A percentile compares a stretch with the other conserved stretches of the same genome.
Conservation (phyloP, 1,140 invertebrate genomes). For the Bombus cullumanus region DNA sequence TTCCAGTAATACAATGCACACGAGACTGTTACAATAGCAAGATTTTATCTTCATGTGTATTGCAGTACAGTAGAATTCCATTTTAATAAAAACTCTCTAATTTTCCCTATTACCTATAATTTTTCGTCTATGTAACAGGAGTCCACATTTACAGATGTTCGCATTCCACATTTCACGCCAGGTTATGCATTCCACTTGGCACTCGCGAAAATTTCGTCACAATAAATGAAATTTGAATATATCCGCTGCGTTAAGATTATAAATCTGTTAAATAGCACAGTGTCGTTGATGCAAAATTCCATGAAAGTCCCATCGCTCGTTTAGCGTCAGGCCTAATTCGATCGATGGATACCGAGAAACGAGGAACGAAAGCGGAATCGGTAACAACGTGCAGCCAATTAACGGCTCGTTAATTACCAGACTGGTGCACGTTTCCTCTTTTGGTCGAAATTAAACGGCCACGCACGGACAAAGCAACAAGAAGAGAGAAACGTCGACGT, state of each 20-base stretch:
- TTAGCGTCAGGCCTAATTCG: slow-evolving; percentile 36
- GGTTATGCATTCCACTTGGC: no score
- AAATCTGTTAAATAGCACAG: neutral
- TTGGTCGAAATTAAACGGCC: neutral
- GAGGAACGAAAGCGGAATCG: slow-evolving; percentile 6
- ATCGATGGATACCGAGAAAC: slow-evolving; percentile 51
- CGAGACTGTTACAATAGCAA: neutral
- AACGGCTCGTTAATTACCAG: slow-evolving; percentile 47
- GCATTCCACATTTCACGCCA: no score
- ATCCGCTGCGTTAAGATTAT: neutral
- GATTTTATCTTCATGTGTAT: neutral
- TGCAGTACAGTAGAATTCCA: neutral
- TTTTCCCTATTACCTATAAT: neutral
- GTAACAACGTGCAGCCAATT: slow-evolving; percentile 40
- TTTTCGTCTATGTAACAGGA: neutral
- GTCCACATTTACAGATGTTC: no score
- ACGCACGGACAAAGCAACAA: neutral
- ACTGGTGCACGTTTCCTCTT: neutral
- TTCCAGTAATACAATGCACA: no score
- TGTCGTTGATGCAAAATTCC: neutral
- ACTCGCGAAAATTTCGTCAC: no score
- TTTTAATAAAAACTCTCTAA: neutral
- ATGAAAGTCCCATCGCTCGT: neutral
- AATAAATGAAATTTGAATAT: no score
- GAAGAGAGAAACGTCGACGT: neutral